Conservation (phyloP, 2,888 invertebrate genomes). For the Bellardia pandia region DNA sequence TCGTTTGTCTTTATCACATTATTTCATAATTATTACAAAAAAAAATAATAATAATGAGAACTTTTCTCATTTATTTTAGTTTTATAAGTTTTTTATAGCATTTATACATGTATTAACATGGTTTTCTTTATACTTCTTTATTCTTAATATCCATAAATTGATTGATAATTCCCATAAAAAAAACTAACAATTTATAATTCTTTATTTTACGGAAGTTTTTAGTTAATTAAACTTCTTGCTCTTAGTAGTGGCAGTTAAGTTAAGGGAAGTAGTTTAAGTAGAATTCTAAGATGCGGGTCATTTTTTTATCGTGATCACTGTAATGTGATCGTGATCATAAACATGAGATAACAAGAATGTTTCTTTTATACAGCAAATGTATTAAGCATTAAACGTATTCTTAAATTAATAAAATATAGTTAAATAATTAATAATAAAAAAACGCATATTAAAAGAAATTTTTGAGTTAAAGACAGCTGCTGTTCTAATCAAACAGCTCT, state of each 20-base stretch:
- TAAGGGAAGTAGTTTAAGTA: slow-evolving; percentile 12
- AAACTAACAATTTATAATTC: not conserved
- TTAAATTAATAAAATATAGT: slow-evolving; percentile 18
- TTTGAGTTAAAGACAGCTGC: not conserved
- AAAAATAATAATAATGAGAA: slow-evolving; percentile 54
- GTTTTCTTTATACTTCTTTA: slow-evolving; percentile 18
- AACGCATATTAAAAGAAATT: not conserved
- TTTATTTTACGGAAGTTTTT: slow-evolving; percentile 45
- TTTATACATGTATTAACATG: slow-evolving; percentile 26
- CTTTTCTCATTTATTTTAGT: slow-evolving; percentile 27
- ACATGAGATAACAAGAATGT: slow-evolving; percentile 18
- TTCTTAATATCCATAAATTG: slow-evolving; percentile 63
- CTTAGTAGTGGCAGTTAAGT: not conserved
- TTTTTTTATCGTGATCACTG: slow-evolving; percentile 3
- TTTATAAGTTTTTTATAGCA: not conserved
- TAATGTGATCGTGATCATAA: slow-evolving; percentile 16
- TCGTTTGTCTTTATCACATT: slow-evolving; percentile 26
- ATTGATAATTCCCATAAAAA: slow-evolving; percentile 63
- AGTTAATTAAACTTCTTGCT: slow-evolving; percentile 51
- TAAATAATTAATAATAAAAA: not conserved
- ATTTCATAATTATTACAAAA: slow-evolving; percentile 40
- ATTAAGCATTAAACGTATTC: not conserved
- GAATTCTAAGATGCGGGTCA: slow-evolving; percentile 53
- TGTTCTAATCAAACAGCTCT: not conserved
- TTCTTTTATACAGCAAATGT: not conserved